Base-by-base conservation (phyloP, 2,113 vertebrate genomes). In the Tenebrosternarchus preto region DNA sequence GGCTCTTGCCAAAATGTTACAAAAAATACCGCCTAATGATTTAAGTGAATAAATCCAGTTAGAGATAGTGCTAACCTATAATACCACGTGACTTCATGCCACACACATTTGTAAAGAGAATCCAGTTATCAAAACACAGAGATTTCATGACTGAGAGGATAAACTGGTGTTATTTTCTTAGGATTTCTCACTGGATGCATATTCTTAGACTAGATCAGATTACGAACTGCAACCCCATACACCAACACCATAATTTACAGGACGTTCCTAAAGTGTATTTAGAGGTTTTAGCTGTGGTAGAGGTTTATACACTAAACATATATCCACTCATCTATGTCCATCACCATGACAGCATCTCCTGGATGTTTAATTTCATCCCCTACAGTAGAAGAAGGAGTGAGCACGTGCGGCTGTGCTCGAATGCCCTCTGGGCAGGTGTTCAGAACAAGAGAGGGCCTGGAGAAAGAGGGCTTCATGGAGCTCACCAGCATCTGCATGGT, bases 391-490 rank as follows among this genome's bases (percentile, higher is more conserved):
- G 60, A 63, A 53, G 0, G 39, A 64, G 24, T 7, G 2, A 63
- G 31, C 3, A 27, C 19, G 25, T 20, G 20, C 5, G 53, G 20
- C 8, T 16, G 20, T 11, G 20, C 64, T 33, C n/a, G 20, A n/a
- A 66, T 67, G 29, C 50, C 17, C 16, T 16, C 29, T 29, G 46
- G n/a, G 6, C 20, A 77, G 20, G 15, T 9, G 8, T 67, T 68
- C n/a, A 0, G 72, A 67, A 83, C 69, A 77, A 87, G 76, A 83
- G 43, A 22, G 59, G 82, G 86, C 81, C 83, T 86, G 82, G 82
- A 76, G 88, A 88, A 83, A 63, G 17, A 78, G 85, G 85, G 88
- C 67, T 88, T 84, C 20, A 77, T 77, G 68, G 63, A 60, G 80
- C 87, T 88, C 87, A 66, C 73, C 17, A 55, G 73, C 77, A 81